Conservation (phyloP, 2,797 vertebrate genomes). For the Otus scops region DNA sequence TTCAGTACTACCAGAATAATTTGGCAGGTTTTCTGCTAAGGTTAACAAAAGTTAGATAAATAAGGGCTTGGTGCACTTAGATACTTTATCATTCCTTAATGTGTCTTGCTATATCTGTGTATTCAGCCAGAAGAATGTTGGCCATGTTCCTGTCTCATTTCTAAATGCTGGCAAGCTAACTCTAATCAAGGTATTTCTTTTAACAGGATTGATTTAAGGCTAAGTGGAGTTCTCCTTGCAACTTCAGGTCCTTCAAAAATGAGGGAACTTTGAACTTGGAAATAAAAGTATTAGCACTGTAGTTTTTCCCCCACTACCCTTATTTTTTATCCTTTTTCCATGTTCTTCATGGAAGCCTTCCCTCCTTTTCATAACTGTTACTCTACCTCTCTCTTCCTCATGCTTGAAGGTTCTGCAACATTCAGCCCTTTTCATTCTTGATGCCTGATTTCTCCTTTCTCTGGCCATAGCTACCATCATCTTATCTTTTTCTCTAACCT, state of each 20-base stretch:
- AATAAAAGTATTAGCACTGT: background rate
- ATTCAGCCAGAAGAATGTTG: conserved; percentile 48
- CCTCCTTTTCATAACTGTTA: background rate
- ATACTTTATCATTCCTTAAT: conserved; percentile 41
- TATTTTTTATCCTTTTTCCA: background rate
- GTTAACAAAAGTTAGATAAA: conserved; percentile 62
- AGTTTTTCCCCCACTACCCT: background rate
- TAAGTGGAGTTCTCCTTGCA: background rate
- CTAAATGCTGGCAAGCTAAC: conserved; percentile 32
- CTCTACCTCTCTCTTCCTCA: background rate
- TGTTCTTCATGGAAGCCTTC: background rate
- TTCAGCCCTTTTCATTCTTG: background rate
- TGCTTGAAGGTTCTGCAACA: background rate
- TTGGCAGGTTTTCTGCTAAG: conserved; percentile 46
- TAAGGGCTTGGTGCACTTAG: conserved; percentile 17
- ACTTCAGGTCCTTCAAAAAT: conserved; percentile 4
- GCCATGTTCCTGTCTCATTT: conserved; percentile 31
- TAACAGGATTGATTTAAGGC: conserved; percentile 11
- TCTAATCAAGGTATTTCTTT: conserved; percentile 25
- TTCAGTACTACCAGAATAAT: background rate
- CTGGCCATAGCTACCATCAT: background rate
- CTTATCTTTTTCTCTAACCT: background rate
- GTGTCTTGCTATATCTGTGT: background rate
- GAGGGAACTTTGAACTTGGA: background rate
- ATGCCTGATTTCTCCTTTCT: background rate